Base-by-base conservation (phyloP, 2,888 invertebrate species). In the Drosophila rellima region DNA sequence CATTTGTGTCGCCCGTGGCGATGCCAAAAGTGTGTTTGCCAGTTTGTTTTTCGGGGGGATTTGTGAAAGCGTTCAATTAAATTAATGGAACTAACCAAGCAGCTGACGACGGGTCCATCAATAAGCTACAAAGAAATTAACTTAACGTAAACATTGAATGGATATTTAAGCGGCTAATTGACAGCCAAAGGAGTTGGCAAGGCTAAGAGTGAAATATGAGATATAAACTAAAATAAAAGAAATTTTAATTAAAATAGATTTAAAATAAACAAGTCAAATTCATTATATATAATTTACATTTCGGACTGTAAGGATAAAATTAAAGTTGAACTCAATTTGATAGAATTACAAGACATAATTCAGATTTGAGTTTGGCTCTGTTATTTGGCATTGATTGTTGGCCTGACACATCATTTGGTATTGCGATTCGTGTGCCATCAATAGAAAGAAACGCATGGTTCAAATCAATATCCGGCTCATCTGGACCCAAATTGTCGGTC, bases 11-110 rank as follows among this genome's bases (percentile, higher is more conserved):
- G 77, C 72, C 66, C 65, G 60, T 23, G 57, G 61, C 64, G 50
- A 23, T 74, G 72, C 73, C 64, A 69, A 74, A 74, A 66, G 69
- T 62, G 69, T 59, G 66, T 75, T 54, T 66, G 52, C 23, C 37
- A 45, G 63, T 72, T 64, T 70, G 54, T 60, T 55, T 64, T 59
- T 56, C 5, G 20, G 66, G 61, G 42, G 70, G 78, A 85, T 74
- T 85, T 88, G 91, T 90, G 90, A 90, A 90, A 90, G 90, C 90
- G 90, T 85, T 89, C 89, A 90, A 90, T 91, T 89, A 89, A 88
- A 80, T 90, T 87, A 91, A 90, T 90, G 89, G 81, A 82, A 73
- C 76, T 70, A 51, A 78, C 55, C 76, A 77, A 78, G 74, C 81
- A 61, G 74, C 74, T 51, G 71, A 48, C 31, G 60, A 59, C 13